phyloP scores from a whole-genome alignment of 2,113 vertebrate species.

The Candoia aspera region DNA sequence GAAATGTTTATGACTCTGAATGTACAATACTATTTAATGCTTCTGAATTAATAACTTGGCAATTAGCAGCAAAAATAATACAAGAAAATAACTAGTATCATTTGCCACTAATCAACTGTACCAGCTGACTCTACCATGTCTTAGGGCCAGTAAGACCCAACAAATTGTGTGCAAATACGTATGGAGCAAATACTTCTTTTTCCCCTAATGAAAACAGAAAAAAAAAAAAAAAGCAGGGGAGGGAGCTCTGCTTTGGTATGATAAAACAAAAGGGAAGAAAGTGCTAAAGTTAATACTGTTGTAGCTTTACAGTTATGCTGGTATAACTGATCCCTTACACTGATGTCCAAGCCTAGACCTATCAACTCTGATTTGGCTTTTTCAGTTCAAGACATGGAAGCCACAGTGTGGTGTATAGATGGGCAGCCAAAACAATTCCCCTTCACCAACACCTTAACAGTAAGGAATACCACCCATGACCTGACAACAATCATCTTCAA shows the following conservation, averaged over 20 bases:
- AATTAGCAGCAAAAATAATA: neutral
- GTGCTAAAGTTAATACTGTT: neutral
- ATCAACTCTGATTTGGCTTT: neutral
- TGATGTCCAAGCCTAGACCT: neutral
- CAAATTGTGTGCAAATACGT: neutral
- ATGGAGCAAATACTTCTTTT: neutral
- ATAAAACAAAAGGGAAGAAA: neutral
- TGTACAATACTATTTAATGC: constrained; percentile 12
- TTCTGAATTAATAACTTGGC: constrained; percentile 2
- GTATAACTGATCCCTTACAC: neutral
- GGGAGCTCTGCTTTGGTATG: neutral
- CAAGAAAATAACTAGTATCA: neutral
- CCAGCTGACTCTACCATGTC: neutral
- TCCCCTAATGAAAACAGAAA: neutral
- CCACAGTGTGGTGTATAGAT: neutral
- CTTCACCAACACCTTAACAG: neutral
- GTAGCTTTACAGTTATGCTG: neutral
- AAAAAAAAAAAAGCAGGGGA: neutral
- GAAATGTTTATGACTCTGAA: neutral
- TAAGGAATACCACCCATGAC: neutral
- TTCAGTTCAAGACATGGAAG: neutral
- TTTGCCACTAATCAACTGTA: neutral
- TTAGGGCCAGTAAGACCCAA: neutral
- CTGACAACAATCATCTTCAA: neutral
- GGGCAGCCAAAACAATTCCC: neutral